Evolutionary conservation across 1,140 invertebrate genomes (phyloP).

Genomic region (Drosophila lacteicornis): DNA sequence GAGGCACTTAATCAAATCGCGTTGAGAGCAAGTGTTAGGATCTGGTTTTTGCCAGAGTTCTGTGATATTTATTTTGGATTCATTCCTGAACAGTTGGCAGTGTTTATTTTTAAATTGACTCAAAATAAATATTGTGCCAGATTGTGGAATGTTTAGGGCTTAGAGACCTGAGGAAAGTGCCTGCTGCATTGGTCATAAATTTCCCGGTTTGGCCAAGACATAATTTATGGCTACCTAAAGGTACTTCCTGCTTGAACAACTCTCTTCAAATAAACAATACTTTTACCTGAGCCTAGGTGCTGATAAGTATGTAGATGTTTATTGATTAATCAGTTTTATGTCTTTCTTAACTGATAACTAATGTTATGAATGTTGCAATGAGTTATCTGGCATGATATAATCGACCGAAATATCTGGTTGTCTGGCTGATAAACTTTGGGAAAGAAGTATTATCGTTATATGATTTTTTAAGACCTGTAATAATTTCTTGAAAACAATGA

Average conservation of each 20-base stretch:
- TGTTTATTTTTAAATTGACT: conserved; percentile 37
- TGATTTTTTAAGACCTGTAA: too few species aligned
- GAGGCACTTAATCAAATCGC: conserved; percentile 26
- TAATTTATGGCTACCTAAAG: conserved; percentile 28
- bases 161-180: neutral
- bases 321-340: conserved; percentile 27
- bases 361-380: neutral
- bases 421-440: neutral
- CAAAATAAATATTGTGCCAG: conserved; percentile 41
- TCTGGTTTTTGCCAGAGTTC: conserved; percentile 20
- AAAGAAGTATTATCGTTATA: neutral
- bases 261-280: conserved; percentile 18
- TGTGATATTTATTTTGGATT: conserved; percentile 3
- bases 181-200: conserved; percentile 28
- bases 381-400: conserved; percentile 1
- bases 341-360: conserved; percentile 3
- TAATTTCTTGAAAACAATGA: neutral
- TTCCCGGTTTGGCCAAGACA: conserved; percentile 15
- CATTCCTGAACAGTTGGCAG: neutral
- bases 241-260: conserved; percentile 12
- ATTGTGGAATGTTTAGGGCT: conserved; percentile 15
- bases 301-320: conserved; percentile 34
- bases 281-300: neutral
- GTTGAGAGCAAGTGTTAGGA: conserved; percentile 9
- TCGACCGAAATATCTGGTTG: neutral